phyloP scores from a whole-genome alignment of 92 coral and sea anemone genomes.

The Epizoanthus rinbou region DNA sequence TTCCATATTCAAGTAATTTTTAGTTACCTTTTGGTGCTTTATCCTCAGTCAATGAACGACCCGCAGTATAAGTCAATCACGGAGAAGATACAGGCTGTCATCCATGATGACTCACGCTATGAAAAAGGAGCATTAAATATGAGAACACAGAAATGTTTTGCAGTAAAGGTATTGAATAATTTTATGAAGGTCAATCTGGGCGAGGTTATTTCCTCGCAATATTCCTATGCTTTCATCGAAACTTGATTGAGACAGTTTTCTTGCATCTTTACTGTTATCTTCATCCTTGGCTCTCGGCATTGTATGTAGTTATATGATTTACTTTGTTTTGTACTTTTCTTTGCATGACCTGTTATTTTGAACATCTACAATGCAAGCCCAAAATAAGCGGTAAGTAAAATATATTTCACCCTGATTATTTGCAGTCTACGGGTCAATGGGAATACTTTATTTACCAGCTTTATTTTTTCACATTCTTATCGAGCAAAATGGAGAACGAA shows the following conservation, averaged over 20 bases:
- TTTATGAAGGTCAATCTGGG: too few species aligned
- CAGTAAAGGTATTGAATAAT: conserved; percentile 77
- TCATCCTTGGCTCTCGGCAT: too few species aligned
- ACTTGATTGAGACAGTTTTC: too few species aligned
- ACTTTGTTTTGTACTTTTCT: too few species aligned
- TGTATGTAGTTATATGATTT: too few species aligned
- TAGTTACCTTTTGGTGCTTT: too few species aligned
- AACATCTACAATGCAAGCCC: conserved; percentile 59
- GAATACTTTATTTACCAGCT: neutral
- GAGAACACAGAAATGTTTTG: conserved; percentile 99
- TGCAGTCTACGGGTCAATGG: too few species aligned
- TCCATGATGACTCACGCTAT: conserved; percentile 96
- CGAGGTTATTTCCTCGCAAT: too few species aligned
- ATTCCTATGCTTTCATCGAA: too few species aligned
- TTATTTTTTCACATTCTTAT: neutral
- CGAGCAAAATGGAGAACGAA: too few species aligned
- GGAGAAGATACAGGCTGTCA: conserved; percentile 91
- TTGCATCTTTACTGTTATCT: too few species aligned
- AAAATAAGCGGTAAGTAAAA: conserved; percentile 76
- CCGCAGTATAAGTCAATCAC: conserved; percentile 76
- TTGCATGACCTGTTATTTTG: conserved; percentile 8
- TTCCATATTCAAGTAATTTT: too few species aligned
- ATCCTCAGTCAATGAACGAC: conserved; percentile 81
- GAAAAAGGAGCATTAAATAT: conserved; percentile 97
- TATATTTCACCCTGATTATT: neutral